Percentiles rank a stretch among this genome's conserved stretches.
Evolutionary conservation across 2,797 vertebrate species (phyloP).

Genomic region (Catamblyrhynchus diadema): DNA sequence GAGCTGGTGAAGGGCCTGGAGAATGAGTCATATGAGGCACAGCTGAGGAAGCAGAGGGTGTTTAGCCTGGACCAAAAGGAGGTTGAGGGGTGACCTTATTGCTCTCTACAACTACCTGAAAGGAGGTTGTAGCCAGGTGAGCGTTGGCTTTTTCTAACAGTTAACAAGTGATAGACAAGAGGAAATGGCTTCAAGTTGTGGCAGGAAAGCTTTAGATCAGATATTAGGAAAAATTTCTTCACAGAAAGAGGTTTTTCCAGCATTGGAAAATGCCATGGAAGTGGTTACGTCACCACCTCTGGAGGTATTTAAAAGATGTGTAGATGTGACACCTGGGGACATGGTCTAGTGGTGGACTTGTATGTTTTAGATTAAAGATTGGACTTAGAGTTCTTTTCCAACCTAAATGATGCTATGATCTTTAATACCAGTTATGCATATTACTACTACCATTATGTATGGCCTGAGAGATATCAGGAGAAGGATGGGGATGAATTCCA

Average conservation of each 20-base stretch:
- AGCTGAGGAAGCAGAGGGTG: neutral
- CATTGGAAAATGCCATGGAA: neutral
- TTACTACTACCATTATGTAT: neutral
- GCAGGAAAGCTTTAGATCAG: neutral
- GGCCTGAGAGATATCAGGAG: neutral
- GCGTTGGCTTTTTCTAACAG: fast-evolving
- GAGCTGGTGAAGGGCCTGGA: neutral
- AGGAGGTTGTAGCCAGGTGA: neutral
- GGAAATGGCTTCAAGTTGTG: neutral
- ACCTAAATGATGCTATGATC: neutral
- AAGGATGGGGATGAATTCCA: neutral
- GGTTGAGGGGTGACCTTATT: neutral
- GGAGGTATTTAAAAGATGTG: neutral
- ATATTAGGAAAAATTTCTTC: neutral
- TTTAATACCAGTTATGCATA: neutral
- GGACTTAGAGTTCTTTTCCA: neutral
- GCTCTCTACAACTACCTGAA: neutral
- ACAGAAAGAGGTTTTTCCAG: neutral
- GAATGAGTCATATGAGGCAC: neutral
- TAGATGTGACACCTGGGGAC: neutral
- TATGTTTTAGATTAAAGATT: neutral
- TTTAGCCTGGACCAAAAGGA: neutral
- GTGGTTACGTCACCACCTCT: neutral
- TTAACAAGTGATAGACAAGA: neutral
- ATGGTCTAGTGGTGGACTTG: neutral